Conservation (phyloP, 2,113 vertebrate genomes). For the Delphinapterus leucas region DNA sequence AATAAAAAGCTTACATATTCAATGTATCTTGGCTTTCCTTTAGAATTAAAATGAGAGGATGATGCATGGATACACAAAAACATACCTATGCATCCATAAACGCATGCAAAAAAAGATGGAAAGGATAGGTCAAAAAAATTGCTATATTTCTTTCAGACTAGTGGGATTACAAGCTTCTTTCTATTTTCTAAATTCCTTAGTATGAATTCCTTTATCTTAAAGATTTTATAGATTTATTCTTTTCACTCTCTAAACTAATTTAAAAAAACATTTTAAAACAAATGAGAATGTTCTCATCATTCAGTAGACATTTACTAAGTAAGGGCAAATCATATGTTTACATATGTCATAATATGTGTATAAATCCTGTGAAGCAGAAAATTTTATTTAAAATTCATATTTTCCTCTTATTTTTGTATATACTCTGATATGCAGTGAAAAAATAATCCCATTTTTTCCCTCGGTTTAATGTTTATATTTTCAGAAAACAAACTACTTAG, state of each 20-base stretch:
- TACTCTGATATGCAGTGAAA: neutral
- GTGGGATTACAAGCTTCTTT: neutral
- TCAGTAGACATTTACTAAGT: neutral
- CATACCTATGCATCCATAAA: neutral
- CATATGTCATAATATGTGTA: neutral
- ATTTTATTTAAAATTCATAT: neutral
- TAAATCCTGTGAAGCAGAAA: neutral
- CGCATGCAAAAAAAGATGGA: neutral
- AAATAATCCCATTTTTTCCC: neutral
- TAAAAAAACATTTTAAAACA: neutral
- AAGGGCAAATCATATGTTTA: neutral
- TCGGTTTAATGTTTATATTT: neutral
- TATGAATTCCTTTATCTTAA: neutral
- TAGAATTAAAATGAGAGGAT: neutral
- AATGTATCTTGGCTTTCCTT: neutral
- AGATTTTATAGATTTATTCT: neutral
- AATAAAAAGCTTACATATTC: neutral
- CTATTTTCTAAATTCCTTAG: neutral
- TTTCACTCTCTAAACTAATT: neutral
- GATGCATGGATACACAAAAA: neutral
- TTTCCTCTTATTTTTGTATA: neutral
- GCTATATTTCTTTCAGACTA: neutral
- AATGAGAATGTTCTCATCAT: neutral
- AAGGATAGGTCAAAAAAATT: neutral
- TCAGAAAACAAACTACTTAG: neutral